A percentile compares a stretch with the other conserved stretches of the same genome.
These are phyloP conservation scores for Brienomyrus longianalis DNA, from an alignment of 2,113 vertebrate species.

Conservation along the genomic window DNA sequence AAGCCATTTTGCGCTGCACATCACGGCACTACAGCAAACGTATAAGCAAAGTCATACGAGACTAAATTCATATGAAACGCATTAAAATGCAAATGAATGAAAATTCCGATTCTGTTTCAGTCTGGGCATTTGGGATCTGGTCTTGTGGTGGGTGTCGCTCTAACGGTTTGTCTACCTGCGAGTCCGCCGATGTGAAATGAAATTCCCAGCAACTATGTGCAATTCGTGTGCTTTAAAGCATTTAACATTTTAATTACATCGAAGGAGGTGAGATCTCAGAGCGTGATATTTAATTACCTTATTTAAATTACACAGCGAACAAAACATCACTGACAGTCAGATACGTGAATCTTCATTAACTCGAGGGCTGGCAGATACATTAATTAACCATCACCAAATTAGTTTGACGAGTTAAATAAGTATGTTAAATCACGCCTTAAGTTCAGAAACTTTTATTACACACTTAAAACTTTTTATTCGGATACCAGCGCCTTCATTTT, in stretches of 20 bases:
- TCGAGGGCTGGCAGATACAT: background rate
- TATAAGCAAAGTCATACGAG: background rate
- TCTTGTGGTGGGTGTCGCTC: background rate
- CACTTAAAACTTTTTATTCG: background rate
- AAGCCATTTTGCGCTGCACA: background rate
- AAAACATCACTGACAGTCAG: background rate
- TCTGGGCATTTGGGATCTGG: background rate
- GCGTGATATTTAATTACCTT: slow-evolving; percentile 4
- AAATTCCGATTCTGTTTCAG: background rate
- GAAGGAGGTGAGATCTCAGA: background rate
- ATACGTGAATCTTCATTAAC: background rate
- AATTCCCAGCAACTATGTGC: background rate
- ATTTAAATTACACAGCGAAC: background rate
- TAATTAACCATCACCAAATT: background rate
- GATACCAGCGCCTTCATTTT: background rate
- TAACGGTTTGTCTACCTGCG: background rate
- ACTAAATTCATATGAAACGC: background rate
- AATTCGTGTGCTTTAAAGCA: background rate
- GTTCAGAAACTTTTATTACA: background rate
- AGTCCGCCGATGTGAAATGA: background rate
- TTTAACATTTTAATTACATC: background rate
- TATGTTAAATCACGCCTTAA: background rate
- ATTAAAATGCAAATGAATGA: background rate
- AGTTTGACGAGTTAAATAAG: background rate
- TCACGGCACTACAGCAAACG: background rate